These are phyloP conservation scores for Champsocephalus gunnari DNA, from an alignment of 2,797 vertebrate genomes.

Conservation along the genomic window DNA sequence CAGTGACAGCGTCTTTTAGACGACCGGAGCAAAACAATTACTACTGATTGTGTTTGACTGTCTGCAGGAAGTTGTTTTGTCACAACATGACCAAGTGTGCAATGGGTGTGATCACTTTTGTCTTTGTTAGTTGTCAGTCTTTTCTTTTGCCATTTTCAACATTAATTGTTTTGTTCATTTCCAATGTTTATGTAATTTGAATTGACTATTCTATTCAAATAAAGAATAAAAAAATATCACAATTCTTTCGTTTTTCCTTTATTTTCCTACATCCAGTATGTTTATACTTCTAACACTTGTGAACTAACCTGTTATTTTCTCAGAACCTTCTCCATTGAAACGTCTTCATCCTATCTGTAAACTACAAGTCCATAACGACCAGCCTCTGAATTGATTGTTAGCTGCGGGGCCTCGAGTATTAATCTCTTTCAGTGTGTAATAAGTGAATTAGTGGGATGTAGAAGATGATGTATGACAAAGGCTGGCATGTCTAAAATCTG, in stretches of 20 bases:
- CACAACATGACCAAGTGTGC: not conserved
- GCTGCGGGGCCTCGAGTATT: constrained; percentile 54
- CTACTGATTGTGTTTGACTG: constrained; percentile 25
- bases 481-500: constrained; percentile 71
- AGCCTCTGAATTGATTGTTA: constrained; percentile 62
- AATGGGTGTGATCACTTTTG: constrained; percentile 5
- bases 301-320: constrained; percentile 17
- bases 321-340: constrained; percentile 15
- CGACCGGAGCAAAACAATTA: constrained; percentile 40
- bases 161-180: not conserved
- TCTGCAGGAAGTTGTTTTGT: constrained; percentile 11
- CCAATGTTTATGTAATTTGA: not conserved
- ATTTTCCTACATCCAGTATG: not conserved
- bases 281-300: not conserved
- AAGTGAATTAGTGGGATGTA: constrained; percentile 80
- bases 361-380: constrained; percentile 21
- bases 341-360: constrained; percentile 19
- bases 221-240: not conserved
- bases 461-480: constrained; percentile 73
- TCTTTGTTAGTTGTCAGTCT: not conserved
- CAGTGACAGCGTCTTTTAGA: constrained; percentile 36
- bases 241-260: not conserved
- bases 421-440: constrained; percentile 73
- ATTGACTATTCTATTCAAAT: not conserved
- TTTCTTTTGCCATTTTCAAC: not conserved